Percentiles rank a stretch among this genome's conserved stretches.
These are phyloP conservation scores for Tineola bisselliella DNA, from an alignment of 2,888 invertebrate species.

Conservation along the genomic window DNA sequence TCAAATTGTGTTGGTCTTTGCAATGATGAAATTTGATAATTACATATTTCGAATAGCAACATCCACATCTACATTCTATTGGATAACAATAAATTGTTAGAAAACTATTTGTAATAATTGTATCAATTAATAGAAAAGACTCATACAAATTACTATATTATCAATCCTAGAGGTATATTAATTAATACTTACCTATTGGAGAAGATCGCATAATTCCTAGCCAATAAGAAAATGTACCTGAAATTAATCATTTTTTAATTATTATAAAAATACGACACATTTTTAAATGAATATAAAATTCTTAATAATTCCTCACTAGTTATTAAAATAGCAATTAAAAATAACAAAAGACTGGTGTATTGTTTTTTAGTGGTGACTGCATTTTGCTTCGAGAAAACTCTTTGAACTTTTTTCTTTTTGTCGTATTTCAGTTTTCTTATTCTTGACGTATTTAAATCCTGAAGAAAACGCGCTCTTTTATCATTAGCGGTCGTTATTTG, in stretches of 20 bases:
- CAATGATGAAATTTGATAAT: no score
- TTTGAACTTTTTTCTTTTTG: not conserved
- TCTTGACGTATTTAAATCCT: not conserved
- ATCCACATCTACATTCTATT: no score
- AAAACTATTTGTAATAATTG: no score
- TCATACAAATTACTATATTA: no score
- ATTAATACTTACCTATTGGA: not conserved
- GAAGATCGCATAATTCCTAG: not conserved
- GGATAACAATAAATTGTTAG: no score
- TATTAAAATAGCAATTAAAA: not conserved
- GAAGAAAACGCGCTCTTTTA: not conserved
- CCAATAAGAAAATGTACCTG: not conserved
- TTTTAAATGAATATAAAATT: no score
- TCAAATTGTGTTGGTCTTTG: no score
- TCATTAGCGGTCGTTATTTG: not conserved
- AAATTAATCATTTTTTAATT: not conserved
- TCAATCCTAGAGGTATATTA: no score
- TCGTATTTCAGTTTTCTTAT: not conserved
- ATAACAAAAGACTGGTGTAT: not conserved
- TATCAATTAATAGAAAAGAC: no score
- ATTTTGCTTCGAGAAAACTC: not conserved
- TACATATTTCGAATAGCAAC: no score
- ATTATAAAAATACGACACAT: no score
- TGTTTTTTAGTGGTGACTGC: not conserved
- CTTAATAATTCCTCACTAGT: not conserved